Conservation (phyloP, 2,797 vertebrate genomes). For the Enteromius thamalakanensis region DNA sequence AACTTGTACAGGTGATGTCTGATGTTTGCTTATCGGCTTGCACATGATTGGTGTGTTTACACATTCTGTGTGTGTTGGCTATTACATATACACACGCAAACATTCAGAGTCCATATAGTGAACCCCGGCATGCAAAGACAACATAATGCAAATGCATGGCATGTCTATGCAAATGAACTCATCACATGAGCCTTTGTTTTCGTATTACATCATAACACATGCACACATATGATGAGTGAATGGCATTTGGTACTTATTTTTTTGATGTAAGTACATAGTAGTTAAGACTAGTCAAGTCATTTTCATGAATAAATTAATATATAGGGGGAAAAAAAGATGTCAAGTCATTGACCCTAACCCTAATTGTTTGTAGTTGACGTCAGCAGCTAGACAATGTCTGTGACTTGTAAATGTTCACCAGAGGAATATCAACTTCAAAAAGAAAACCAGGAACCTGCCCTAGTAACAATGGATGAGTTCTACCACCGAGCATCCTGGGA, state of each 20-base stretch:
- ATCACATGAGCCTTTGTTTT: constrained; percentile 2
- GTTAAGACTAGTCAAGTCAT: neutral
- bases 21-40: constrained; percentile 20
- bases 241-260: neutral
- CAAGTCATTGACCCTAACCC: neutral
- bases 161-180: constrained; percentile 35
- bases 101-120: constrained; percentile 10
- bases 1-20: constrained; percentile 19
- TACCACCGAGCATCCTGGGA: constrained; percentile 4
- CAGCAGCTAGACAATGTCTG: constrained; percentile 1
- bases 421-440: constrained; percentile 33
- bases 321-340: neutral
- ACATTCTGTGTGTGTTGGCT: constrained; percentile 12
- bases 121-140: constrained; percentile 46
- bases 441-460: constrained; percentile 35
- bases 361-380: constrained; percentile 3
- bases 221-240: neutral
- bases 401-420: neutral
- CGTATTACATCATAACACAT: constrained; percentile 29
- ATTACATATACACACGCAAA: constrained; percentile 40
- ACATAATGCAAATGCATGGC: constrained; percentile 44
- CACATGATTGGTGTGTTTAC: constrained; percentile 4
- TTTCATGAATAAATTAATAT: neutral
- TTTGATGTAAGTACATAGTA: neutral
- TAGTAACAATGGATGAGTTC: constrained; percentile 55